phyloP scores from a whole-genome alignment of 2,797 vertebrate species.

The Syngnathus rostellatus region DNA sequence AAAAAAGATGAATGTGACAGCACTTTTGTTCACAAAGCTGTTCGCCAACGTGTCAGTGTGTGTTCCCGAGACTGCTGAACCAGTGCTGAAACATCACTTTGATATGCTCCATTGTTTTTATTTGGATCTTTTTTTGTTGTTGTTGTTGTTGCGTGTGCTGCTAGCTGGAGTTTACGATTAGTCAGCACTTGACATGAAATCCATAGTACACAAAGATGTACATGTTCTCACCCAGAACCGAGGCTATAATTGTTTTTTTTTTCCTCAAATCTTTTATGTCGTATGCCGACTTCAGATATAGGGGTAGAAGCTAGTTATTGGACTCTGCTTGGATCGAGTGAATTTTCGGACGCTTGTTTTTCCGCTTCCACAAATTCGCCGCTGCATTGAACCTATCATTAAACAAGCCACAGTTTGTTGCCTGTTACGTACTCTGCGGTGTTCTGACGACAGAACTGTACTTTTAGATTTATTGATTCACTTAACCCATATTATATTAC shows the following conservation, averaged over 20 bases:
- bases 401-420: background rate
- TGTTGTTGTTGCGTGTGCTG: background rate
- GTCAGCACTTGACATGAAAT: background rate
- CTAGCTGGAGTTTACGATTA: conserved; percentile 3
- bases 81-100: conserved; percentile 15
- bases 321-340: too few relatives aligned
- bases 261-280: background rate
- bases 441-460: too few relatives aligned
- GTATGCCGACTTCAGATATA: background rate
- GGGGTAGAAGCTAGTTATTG: background rate
- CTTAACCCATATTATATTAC: background rate
- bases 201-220: background rate
- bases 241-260: background rate
- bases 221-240: background rate
- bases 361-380: background rate
- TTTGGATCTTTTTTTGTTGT: background rate
- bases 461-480: background rate
- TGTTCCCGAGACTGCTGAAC: conserved; percentile 9
- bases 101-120: conserved; percentile 3
- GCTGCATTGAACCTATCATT: background rate
- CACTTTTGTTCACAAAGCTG: conserved; percentile 9
- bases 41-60: conserved; percentile 12
- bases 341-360: background rate
- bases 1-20: conserved; percentile 17
- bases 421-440: background rate